A percentile compares a stretch with the other conserved stretches of the same genome.
Evolutionary conservation across 2,113 vertebrate species (phyloP).

Genomic region (Leucoraja erinaceus): DNA sequence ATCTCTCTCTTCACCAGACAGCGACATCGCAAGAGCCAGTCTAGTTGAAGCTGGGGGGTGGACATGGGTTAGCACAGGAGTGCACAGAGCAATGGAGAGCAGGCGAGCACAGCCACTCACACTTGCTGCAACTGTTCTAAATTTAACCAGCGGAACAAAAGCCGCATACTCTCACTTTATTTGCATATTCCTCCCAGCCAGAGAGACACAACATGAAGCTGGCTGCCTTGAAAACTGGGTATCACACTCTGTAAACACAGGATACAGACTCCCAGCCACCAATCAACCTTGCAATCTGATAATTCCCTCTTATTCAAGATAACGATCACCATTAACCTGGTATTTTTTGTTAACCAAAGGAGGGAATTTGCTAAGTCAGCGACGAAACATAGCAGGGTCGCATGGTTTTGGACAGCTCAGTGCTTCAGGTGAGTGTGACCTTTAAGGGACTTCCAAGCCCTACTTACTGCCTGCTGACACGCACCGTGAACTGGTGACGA

Average conservation of each 20-base stretch:
- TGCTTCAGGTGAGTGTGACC: background rate
- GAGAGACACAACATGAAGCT: background rate
- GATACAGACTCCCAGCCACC: background rate
- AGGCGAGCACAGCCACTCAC: background rate
- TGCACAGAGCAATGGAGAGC: too few relatives aligned
- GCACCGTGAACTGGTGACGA: background rate
- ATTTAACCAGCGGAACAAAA: background rate
- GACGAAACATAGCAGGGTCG: too few relatives aligned
- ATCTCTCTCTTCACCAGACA: background rate
- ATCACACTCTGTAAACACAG: background rate
- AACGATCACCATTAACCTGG: background rate
- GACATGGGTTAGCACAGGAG: background rate
- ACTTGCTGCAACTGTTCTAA: background rate
- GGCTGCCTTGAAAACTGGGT: background rate
- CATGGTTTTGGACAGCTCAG: background rate
- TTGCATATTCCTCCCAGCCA: background rate
- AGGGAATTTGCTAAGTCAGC: background rate
- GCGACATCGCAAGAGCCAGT: background rate
- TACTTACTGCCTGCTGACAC: background rate
- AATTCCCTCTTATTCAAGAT: background rate
- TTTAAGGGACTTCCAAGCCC: background rate
- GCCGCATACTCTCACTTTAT: background rate
- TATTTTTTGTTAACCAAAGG: background rate
- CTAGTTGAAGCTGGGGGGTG: background rate
- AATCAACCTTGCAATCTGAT: background rate